Percentiles rank a stretch among this genome's conserved stretches.
Conservation (phyloP, 2,888 invertebrate genomes). For the Ectemnius cavifrons region DNA sequence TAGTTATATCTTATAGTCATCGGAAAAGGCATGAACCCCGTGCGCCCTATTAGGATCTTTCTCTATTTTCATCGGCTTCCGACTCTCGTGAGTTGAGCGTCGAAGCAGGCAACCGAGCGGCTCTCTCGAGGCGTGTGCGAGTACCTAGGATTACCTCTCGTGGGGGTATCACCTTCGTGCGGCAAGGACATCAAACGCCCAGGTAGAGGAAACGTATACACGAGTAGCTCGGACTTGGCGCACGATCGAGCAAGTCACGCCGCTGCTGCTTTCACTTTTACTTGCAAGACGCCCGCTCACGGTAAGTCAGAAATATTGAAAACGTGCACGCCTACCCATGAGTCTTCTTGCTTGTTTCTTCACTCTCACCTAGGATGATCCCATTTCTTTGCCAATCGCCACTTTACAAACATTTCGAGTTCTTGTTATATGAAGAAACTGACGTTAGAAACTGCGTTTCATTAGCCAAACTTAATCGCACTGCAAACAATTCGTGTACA, state of each 20-base stretch:
- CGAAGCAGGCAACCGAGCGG: not conserved
- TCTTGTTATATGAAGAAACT: no score
- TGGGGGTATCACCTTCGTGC: slow-evolving; percentile 68
- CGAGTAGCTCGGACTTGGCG: slow-evolving; percentile 24
- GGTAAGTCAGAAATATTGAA: slow-evolving; percentile 44
- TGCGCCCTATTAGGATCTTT: slow-evolving; percentile 1
- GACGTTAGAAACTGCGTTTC: no score
- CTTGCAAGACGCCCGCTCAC: slow-evolving; percentile 30
- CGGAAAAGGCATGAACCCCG: no score
- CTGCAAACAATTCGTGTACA: no score
- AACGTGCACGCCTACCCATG: slow-evolving; percentile 15
- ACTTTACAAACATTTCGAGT: no score
- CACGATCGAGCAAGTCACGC: slow-evolving; percentile 32
- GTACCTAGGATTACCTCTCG: slow-evolving; percentile 7
- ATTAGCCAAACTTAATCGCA: no score
- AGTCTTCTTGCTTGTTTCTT: no score
- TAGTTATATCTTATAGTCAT: no score
- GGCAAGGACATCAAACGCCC: slow-evolving; percentile 52
- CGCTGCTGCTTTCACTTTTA: slow-evolving; percentile 61
- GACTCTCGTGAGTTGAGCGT: slow-evolving; percentile 28
- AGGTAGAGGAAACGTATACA: slow-evolving; percentile 40
- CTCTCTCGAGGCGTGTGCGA: not conserved
- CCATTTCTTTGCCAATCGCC: no score
- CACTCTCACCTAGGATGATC: no score
- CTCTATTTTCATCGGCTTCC: slow-evolving; percentile 57